These are phyloP conservation scores for Platyscapa corneri DNA, from an alignment of 1,140 invertebrate genomes.

Conservation along the genomic window DNA sequence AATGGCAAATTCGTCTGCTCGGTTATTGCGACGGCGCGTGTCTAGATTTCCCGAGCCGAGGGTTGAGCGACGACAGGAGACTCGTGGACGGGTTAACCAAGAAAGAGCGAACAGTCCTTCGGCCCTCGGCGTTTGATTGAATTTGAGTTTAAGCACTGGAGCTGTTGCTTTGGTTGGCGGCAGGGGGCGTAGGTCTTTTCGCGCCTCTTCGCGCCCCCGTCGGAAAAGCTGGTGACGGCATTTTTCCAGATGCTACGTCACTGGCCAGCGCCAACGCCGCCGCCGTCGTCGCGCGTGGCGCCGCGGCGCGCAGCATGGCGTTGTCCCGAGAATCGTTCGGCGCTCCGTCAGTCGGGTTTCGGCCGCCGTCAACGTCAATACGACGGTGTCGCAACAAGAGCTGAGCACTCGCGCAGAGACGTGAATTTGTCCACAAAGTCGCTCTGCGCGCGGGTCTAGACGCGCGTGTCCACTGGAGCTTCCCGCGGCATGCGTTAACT, in stretches of 20 bases:
- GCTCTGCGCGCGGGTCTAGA: background rate
- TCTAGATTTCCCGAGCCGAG: background rate
- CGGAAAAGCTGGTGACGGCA: constrained; percentile 60
- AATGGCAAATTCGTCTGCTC: background rate
- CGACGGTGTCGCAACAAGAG: constrained; percentile 58
- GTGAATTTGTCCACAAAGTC: background rate
- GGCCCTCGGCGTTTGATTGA: too few species aligned
- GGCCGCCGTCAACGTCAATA: constrained; percentile 72
- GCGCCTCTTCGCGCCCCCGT: constrained; percentile 44
- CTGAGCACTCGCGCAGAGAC: background rate
- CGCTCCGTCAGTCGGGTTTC: constrained; percentile 71
- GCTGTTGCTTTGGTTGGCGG: background rate
- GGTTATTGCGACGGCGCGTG: background rate
- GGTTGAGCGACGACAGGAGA: background rate
- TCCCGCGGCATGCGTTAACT: background rate
- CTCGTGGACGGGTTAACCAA: too few species aligned
- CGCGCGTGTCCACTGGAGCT: background rate
- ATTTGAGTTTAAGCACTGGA: background rate
- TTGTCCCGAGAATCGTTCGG: constrained; percentile 32
- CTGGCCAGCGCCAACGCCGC: constrained; percentile 53
- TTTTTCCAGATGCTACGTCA: constrained; percentile 72
- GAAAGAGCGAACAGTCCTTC: too few species aligned
- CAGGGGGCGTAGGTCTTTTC: background rate
- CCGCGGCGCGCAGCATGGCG: constrained; percentile 28
- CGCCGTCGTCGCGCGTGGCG: constrained; percentile 25